Percentiles rank a stretch among this genome's conserved stretches.
Evolutionary conservation across 92 coral and sea anemone species (phyloP).

Genomic region (Metridium senile): DNA sequence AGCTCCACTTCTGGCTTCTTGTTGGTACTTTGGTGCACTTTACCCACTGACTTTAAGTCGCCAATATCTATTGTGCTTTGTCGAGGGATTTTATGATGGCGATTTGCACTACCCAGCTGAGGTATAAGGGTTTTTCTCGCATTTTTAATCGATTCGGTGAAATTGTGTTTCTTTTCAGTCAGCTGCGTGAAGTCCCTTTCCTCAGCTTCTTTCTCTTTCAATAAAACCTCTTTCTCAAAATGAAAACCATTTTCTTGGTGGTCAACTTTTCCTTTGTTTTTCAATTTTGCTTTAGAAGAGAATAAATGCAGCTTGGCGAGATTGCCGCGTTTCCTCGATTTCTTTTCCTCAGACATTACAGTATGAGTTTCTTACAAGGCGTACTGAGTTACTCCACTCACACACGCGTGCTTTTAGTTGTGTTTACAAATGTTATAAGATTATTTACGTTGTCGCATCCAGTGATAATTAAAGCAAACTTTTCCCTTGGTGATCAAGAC

Average conservation of each 20-base stretch:
- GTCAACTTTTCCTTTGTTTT: conserved; percentile 8
- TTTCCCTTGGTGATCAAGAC: not conserved
- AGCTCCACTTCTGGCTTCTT: not conserved
- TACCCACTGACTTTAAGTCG: conserved; percentile 12
- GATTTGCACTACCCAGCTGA: conserved; percentile 16
- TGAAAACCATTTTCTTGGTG: conserved; percentile 1
- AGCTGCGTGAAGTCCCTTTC: not conserved
- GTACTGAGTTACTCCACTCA: not conserved
- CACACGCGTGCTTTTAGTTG: not conserved
- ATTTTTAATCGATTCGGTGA: conserved; percentile 23
- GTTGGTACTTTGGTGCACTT: conserved; percentile 8
- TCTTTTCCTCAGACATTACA: conserved; percentile 18
- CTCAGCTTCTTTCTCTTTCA: not conserved
- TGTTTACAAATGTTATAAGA: not conserved
- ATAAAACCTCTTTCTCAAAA: conserved; percentile 16
- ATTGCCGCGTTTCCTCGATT: conserved; percentile 9
- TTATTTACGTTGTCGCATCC: not conserved
- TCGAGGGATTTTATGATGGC: conserved; percentile 24
- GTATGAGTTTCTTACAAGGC: not conserved
- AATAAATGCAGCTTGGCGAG: conserved; percentile 14
- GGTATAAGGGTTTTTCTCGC: conserved; percentile 19
- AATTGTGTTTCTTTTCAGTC: conserved; percentile 1
- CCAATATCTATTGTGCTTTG: conserved; percentile 27
- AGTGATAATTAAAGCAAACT: not conserved
- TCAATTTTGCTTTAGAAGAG: conserved; percentile 1